phyloP scores from a whole-genome alignment of 2,113 vertebrate species.

The Petroica traversi region DNA sequence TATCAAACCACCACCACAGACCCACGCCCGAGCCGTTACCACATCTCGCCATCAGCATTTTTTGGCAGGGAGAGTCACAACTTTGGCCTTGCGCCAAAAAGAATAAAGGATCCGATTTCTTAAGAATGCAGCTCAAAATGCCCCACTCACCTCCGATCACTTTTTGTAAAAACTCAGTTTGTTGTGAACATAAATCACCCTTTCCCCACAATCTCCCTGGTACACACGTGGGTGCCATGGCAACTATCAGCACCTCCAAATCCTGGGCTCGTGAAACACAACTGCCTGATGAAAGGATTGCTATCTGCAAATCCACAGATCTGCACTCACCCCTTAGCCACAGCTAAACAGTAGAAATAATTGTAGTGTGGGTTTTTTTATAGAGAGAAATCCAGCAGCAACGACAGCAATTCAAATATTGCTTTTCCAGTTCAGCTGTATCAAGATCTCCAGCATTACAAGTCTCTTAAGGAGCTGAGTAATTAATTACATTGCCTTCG shows the following conservation, averaged over 20 bases:
- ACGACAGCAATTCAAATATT: neutral
- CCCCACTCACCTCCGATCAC: neutral
- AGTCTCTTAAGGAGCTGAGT: neutral
- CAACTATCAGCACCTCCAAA: slow-evolving; percentile 33
- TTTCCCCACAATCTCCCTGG: neutral
- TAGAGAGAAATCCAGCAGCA: neutral
- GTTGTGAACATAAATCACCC: slow-evolving; percentile 36
- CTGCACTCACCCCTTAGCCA: slow-evolving; percentile 8
- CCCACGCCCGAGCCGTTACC: neutral
- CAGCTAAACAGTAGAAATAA: neutral
- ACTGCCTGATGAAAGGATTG: slow-evolving; percentile 17
- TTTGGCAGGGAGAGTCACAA: neutral
- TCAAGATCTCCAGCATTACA: neutral
- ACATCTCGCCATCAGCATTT: neutral
- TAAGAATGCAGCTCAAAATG: neutral
- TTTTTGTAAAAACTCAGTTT: neutral
- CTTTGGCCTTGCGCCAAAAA: neutral
- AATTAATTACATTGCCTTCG: slow-evolving; percentile 9
- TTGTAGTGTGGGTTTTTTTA: neutral
- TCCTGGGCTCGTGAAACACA: slow-evolving; percentile 17
- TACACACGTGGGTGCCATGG: slow-evolving; percentile 44
- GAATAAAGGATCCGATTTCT: neutral
- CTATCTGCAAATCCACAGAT: slow-evolving; percentile 21
- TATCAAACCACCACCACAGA: neutral
- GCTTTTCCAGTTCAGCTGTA: neutral